These are phyloP conservation scores for Diuraphis noxia DNA, from an alignment of 1,140 invertebrate species.

Conservation along the genomic window DNA sequence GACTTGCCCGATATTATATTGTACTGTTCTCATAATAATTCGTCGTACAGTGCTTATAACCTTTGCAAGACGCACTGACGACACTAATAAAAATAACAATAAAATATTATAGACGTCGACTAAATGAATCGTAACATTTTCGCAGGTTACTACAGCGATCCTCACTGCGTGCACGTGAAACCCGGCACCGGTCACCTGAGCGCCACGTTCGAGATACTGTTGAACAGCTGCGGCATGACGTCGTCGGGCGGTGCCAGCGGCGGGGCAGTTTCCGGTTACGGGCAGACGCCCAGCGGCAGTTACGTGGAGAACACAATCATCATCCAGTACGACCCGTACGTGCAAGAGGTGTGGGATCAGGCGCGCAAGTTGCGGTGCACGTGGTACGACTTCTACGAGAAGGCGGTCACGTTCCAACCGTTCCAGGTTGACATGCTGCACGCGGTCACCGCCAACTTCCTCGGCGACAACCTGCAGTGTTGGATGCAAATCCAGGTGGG, in stretches of 20 bases:
- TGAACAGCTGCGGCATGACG: constrained; percentile 88
- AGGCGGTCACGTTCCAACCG: constrained; percentile 88
- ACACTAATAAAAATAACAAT: not conserved
- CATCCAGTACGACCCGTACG: constrained; percentile 91
- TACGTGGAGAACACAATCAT: constrained; percentile 95
- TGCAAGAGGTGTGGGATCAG: constrained; percentile 76
- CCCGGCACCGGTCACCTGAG: constrained; percentile 85
- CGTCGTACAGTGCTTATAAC: too few species aligned
- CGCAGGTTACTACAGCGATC: constrained; percentile 79
- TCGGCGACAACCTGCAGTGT: constrained; percentile 91
- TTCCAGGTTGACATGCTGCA: constrained; percentile 94
- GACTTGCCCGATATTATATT: too few species aligned
- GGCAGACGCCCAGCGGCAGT: constrained; percentile 79
- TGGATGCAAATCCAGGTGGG: constrained; percentile 97
- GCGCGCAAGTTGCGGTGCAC: constrained; percentile 85
- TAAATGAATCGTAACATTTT: not conserved
- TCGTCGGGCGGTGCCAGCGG: constrained; percentile 64
- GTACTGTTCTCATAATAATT: too few species aligned
- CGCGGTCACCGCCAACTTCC: constrained; percentile 90
- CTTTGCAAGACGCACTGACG: not conserved
- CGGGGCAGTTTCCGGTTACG: constrained; percentile 71
- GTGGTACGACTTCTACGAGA: constrained; percentile 95
- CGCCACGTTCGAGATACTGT: constrained; percentile 88
- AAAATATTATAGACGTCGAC: too few species aligned
- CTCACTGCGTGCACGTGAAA: constrained; percentile 87